Conservation (phyloP, 37 sponge, comb jelly and placozoan species). For the Beroe forskalii region DNA sequence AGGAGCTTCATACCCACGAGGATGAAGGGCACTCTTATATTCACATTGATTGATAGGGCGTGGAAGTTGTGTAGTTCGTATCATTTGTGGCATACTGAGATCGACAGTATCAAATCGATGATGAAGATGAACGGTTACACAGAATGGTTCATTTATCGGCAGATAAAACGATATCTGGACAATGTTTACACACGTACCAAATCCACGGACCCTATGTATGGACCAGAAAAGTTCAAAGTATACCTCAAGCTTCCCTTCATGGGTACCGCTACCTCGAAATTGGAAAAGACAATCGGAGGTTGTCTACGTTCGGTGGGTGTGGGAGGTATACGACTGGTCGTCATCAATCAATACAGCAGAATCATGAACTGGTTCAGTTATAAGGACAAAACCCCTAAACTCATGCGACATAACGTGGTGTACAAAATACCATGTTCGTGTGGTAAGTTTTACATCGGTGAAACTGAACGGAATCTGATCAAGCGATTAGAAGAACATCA, state of each 20-base stretch:
- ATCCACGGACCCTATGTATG: not conserved
- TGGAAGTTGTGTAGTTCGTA: not conserved
- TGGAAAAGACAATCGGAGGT: not conserved
- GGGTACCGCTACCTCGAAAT: not conserved
- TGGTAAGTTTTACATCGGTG: no score
- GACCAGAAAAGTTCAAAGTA: not conserved
- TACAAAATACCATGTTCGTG: no score
- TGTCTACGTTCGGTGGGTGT: not conserved
- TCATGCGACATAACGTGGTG: no score
- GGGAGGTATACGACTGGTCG: no score
- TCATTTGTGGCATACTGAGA: not conserved
- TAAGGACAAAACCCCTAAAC: no score
- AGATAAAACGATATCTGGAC: not conserved
- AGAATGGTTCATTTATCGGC: not conserved
- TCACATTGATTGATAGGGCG: not conserved
- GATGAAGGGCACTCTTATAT: no score
- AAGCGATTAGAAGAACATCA: no score
- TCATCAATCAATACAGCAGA: no score
- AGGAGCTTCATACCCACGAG: no score
- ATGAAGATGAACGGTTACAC: not conserved
- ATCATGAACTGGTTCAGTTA: no score
- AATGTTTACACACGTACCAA: not conserved
- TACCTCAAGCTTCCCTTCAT: not conserved
- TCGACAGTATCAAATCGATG: not conserved
- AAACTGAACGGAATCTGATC: no score